Evolutionary conservation across 2,888 invertebrate genomes (phyloP).

Genomic region (Hypercompe scribonia): DNA sequence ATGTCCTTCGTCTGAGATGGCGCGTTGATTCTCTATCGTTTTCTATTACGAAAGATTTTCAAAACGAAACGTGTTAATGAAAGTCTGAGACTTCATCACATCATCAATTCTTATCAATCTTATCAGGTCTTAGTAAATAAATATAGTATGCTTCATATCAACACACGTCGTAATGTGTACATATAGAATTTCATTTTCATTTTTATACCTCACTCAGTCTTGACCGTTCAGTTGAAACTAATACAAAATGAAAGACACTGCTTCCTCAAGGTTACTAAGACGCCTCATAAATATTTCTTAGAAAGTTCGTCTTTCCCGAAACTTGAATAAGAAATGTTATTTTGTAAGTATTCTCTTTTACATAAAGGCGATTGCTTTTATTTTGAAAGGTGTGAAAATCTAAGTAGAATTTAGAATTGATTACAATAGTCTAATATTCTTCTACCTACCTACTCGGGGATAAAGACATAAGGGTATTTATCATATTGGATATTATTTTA

Average conservation of each 20-base stretch:
- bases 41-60: background rate
- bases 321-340: constrained; percentile 29
- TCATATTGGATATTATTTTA: too few relatives aligned
- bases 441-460: background rate
- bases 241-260: constrained; percentile 36
- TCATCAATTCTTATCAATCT: background rate
- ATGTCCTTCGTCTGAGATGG: background rate
- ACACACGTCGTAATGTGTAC: background rate
- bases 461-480: too few relatives aligned
- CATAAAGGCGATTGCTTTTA: background rate
- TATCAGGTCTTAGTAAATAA: too few relatives aligned
- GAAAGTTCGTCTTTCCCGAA: constrained; percentile 28
- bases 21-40: background rate
- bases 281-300: constrained; percentile 43
- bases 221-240: constrained; percentile 43
- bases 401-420: background rate
- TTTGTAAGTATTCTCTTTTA: constrained; percentile 1
- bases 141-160: background rate
- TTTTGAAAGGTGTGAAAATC: background rate
- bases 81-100: background rate
- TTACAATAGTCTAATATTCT: background rate
- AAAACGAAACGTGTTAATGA: background rate
- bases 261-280: constrained; percentile 23
- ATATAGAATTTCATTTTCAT: constrained; percentile 28
- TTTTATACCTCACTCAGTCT: constrained; percentile 18